Conservation (phyloP, 2,888 invertebrate genomes). For the Plebejus argus region DNA sequence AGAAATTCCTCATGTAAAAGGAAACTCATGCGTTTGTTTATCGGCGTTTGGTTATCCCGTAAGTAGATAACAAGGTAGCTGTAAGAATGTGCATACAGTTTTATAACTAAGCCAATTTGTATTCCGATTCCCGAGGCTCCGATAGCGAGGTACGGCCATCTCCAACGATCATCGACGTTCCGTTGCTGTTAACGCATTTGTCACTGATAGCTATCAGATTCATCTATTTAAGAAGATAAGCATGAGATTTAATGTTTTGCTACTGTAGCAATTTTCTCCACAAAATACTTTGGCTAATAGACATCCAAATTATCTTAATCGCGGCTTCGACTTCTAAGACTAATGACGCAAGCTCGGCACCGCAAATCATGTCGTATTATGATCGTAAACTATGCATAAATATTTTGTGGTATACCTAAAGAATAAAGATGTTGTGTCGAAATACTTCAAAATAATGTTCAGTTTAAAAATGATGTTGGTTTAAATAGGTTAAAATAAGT, state of each 20-base stretch:
- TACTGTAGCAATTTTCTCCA: background rate
- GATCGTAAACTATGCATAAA: background rate
- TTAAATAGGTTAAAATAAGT: too few species aligned
- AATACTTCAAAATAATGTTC: background rate
- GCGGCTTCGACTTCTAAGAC: background rate
- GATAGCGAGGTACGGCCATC: constrained; percentile 42
- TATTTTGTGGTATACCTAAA: background rate
- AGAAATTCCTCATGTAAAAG: background rate
- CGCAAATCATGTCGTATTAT: background rate
- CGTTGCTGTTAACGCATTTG: constrained; percentile 39
- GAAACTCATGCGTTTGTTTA: constrained; percentile 30
- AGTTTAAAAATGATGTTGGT: too few species aligned
- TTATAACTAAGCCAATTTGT: constrained; percentile 74
- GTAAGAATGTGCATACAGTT: constrained; percentile 58
- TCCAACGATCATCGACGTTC: constrained; percentile 38
- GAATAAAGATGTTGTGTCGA: constrained; percentile 2
- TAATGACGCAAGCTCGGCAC: background rate
- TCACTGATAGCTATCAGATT: constrained; percentile 31
- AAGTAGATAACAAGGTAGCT: constrained; percentile 26
- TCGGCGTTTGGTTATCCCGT: constrained; percentile 23
- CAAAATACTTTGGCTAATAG: background rate
- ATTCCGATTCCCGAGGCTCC: constrained; percentile 60
- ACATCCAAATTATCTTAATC: background rate
- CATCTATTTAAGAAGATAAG: too few species aligned
- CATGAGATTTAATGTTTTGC: background rate